Base-by-base conservation (phyloP, 64 coral and sea anemone genomes). In the Actinia equina region DNA sequence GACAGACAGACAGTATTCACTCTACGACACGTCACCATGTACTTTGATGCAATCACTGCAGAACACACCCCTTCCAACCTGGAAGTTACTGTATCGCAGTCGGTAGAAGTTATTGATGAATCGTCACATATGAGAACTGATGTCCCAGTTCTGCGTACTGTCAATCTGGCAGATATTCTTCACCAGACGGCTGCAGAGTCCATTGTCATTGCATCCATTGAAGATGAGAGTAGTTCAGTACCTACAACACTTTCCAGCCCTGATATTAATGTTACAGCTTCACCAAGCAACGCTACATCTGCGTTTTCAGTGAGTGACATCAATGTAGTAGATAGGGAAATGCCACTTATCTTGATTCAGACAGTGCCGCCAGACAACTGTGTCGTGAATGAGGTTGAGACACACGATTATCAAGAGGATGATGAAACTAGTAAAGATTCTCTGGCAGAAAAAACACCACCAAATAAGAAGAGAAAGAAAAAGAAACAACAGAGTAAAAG, bases 71-170 rank as follows among this genome's bases (percentile, higher is more conserved):
- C 0, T 19, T 81, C 78, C 9, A 44, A 81, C 78, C 49, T 44
- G 18, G 78, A 17, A 0, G 78, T 81, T 8, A 81, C 37, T 26
- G 83, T 85, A 2, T 85, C 83, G 0, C 51, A 85, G 22, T 85
- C 83, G 3, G 25, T 85, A 52, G 83, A 85, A 59, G 83, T 85
- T 0, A 61, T 85, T 5, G 83, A 85, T 30, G 83, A 85, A 20
- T 81, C 78, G 13, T 49, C 78, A 81, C 14, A 6, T 11, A 8
- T 3, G 23, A 23, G 5, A 81, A 52, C 44, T 1, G 23, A 10
- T 49, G 1, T 9, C 19, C 20, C 78, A 85, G 51, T 45, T 14
- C 16, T 85, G 19, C 52, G 30, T 5, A 59, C 51, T 57, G 20
- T 85, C 23, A 85, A 85, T 41, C 83, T 85, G 17, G 61, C 83